phyloP scores from a whole-genome alignment of 2,888 invertebrate species.

The Bellardia pandia region DNA sequence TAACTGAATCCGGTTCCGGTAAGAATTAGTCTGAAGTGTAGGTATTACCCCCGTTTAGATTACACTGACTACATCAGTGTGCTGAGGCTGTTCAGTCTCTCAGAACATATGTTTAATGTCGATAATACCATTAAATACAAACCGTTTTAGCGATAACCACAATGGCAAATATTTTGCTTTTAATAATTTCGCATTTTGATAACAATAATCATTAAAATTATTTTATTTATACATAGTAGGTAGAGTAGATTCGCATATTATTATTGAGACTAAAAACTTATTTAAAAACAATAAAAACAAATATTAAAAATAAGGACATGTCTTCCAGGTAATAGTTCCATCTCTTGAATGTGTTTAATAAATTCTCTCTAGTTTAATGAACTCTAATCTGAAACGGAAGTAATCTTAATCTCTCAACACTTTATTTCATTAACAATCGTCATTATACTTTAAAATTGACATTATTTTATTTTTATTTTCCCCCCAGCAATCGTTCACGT shows the following conservation, averaged over 20 bases:
- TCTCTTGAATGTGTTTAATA: too few relatives aligned
- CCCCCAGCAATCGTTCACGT: conserved; percentile 86
- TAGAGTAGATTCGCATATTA: too few relatives aligned
- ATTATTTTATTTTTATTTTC: conserved; percentile 25
- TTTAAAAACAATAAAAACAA: neutral
- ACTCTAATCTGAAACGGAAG: neutral
- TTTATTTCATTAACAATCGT: neutral
- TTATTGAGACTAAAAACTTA: too few relatives aligned
- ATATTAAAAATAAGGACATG: neutral
- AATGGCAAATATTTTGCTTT: too few relatives aligned
- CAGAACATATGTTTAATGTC: conserved; percentile 2
- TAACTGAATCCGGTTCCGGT: too few relatives aligned
- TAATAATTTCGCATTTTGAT: neutral
- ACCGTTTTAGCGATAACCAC: conserved; percentile 12
- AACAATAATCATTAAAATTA: neutral
- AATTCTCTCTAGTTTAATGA: neutral
- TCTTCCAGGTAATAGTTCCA: conserved; percentile 7
- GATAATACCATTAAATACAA: conserved; percentile 5
- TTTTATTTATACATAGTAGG: too few relatives aligned
- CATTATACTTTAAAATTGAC: neutral
- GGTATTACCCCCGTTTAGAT: neutral
- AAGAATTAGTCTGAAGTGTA: too few relatives aligned
- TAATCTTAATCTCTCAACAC: neutral
- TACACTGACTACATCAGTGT: neutral
- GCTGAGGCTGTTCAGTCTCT: neutral